A percentile compares a stretch with the other conserved stretches of the same genome.
These are phyloP conservation scores for Bembecia ichneumoniformis DNA, from an alignment of 2,888 invertebrate genomes.

Conservation along the genomic window DNA sequence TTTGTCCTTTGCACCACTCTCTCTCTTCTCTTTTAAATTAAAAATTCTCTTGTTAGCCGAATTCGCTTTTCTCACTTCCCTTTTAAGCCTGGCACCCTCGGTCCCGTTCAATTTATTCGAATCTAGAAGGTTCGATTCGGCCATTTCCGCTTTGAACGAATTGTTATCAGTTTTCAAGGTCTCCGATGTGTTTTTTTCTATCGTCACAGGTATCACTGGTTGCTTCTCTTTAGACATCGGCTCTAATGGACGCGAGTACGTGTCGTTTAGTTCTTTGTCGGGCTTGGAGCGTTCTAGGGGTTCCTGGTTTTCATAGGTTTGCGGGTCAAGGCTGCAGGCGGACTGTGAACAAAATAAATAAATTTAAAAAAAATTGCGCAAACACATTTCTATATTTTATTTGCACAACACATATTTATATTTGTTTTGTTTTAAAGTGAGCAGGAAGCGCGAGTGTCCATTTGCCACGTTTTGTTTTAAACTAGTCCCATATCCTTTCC, in stretches of 20 bases:
- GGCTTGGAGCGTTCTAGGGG: conserved; percentile 41
- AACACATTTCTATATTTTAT: too few relatives aligned
- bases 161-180: conserved; percentile 36
- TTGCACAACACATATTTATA: too few relatives aligned
- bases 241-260: conserved; percentile 35
- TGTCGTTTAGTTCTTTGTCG: conserved; percentile 53
- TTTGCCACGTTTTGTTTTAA: too few relatives aligned
- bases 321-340: conserved; percentile 54
- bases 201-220: conserved; percentile 35
- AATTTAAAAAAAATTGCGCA: too few relatives aligned
- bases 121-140: conserved; percentile 42
- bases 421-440: too few relatives aligned
- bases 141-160: conserved; percentile 38
- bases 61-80: conserved; percentile 1
- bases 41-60: conserved; percentile 6
- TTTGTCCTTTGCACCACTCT: conserved; percentile 8
- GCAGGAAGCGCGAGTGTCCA: too few relatives aligned
- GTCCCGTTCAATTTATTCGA: conserved; percentile 39
- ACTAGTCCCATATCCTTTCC: too few relatives aligned
- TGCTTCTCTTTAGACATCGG: conserved; percentile 33
- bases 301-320: conserved; percentile 55
- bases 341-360: conserved; percentile 23
- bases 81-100: conserved; percentile 16
- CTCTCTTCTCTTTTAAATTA: conserved; percentile 22
- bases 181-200: conserved; percentile 43